Conservation (phyloP, 1,140 invertebrate species). For the Penaeus vannamei region DNA sequence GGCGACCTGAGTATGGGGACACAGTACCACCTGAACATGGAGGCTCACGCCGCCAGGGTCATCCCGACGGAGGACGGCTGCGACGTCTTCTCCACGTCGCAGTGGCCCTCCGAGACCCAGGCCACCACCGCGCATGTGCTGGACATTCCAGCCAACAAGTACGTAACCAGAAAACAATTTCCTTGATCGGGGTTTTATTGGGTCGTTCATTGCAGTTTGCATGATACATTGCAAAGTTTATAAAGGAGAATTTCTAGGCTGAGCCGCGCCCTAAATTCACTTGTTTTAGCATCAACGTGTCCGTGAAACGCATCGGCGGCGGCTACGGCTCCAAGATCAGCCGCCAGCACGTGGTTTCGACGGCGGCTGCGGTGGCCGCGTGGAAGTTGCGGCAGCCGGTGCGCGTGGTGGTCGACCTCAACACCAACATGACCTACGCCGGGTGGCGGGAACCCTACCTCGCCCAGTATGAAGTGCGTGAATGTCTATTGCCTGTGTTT, state of each 20-base stretch:
- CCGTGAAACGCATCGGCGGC: constrained; percentile 61
- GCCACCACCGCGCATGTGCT: constrained; percentile 81
- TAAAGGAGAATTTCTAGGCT: not conserved
- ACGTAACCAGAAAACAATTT: not conserved
- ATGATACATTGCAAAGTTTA: too few relatives aligned
- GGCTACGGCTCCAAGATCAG: constrained; percentile 66
- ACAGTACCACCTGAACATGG: constrained; percentile 93
- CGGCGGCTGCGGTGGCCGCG: constrained; percentile 56
- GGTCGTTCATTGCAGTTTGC: too few relatives aligned
- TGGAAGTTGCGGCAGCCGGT: constrained; percentile 46
- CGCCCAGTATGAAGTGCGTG: constrained; percentile 47
- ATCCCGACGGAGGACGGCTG: constrained; percentile 87
- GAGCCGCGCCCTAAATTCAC: not conserved
- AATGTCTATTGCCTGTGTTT: not conserved
- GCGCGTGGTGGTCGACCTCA: constrained; percentile 51
- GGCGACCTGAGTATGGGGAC: constrained; percentile 73
- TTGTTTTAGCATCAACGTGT: constrained; percentile 57
- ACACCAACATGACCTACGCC: constrained; percentile 45
- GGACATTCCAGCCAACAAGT: constrained; percentile 81
- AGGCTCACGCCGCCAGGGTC: constrained; percentile 84
- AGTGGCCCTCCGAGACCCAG: constrained; percentile 84
- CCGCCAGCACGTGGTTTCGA: constrained; percentile 26
- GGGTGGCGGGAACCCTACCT: constrained; percentile 48
- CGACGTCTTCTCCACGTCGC: constrained; percentile 87
- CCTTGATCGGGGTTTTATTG: too few relatives aligned